Base-by-base conservation (phyloP, 2,888 invertebrate genomes). In the Drosophila parthenogenetica region DNA sequence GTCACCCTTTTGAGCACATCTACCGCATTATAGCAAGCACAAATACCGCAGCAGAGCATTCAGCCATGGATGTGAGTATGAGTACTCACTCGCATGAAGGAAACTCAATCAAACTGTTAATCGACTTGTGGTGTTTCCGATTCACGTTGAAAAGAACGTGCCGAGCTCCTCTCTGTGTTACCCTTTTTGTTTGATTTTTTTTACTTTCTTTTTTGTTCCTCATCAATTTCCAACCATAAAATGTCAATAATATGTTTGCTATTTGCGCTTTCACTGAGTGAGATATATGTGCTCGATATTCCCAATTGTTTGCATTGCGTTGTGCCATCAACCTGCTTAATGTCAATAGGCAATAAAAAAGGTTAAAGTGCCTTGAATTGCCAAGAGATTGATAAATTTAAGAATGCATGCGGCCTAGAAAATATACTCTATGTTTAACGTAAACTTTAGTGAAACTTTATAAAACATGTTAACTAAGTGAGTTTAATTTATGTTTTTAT, bases 61-160 rank as follows among this genome's bases (percentile, higher is more conserved):
- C 29, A 8, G 29, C 17, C 29, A 13, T 29, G 40, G 29, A 35
- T 35, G 11, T 35, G 35, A 35, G 35, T 43, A 42, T 22, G 48
- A 55, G 45, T 19, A 43, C 43, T 35, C 54, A 19, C n/a, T 32
- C 32, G 39, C 58, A 70, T 81, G 48, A 75, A 42, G 81, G 61
- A 79, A 82, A 81, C 83, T 86, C 83, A 83, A 83, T 83, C 83
- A 86, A 86, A 86, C 77, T 70, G 86, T 83, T 83, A 83, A 83
- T 83, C 83, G 83, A 83, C 86, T 83, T 77, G 73, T 59, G 67
- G 58, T 60, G 60, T 29, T 14, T 25, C 69, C 40, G 49, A 43
- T 54, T 43, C 32, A 22, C 46, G 16, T 8, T 32, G 50, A 16
- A 16, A 32, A 32, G 40, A 50, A 50, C 72, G 66, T 71, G 76